A percentile compares a stretch with the other conserved stretches of the same genome.
Evolutionary conservation across 2,888 invertebrate genomes (phyloP).

Genomic region (Aphrophora alni): DNA sequence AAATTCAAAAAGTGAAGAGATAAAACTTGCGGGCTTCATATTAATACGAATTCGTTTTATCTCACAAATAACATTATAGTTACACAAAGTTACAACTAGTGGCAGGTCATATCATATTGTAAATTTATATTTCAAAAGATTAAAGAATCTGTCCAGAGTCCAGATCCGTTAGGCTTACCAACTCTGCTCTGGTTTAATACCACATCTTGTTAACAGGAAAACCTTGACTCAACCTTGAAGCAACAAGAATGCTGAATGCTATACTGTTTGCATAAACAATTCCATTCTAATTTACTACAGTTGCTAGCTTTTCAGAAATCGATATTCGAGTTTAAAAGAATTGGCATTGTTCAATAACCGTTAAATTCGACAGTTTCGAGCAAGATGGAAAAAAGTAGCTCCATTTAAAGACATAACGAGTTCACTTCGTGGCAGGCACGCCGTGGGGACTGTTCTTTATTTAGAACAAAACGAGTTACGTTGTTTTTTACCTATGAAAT

Average conservation of each 20-base stretch:
- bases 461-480: too few relatives aligned
- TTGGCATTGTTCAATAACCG: not conserved
- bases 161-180: not conserved
- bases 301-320: not conserved
- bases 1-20: too few relatives aligned
- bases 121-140: too few relatives aligned
- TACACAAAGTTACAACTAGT: too few relatives aligned
- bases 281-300: not conserved
- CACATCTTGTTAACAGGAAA: conserved; percentile 2
- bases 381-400: not conserved
- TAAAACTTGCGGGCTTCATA: too few relatives aligned
- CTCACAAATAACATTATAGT: too few relatives aligned
- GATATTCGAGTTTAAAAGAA: not conserved
- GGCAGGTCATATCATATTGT: too few relatives aligned
- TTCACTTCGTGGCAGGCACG: not conserved
- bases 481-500: too few relatives aligned
- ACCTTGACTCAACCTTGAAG: not conserved
- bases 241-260: not conserved
- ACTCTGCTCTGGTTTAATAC: not conserved
- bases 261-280: not conserved
- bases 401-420: not conserved
- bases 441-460: too few relatives aligned
- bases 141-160: too few relatives aligned
- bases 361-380: not conserved
- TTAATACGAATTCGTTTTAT: too few relatives aligned